Base-by-base conservation (phyloP, 2,888 invertebrate genomes). In the Tortricodes alternella region DNA sequence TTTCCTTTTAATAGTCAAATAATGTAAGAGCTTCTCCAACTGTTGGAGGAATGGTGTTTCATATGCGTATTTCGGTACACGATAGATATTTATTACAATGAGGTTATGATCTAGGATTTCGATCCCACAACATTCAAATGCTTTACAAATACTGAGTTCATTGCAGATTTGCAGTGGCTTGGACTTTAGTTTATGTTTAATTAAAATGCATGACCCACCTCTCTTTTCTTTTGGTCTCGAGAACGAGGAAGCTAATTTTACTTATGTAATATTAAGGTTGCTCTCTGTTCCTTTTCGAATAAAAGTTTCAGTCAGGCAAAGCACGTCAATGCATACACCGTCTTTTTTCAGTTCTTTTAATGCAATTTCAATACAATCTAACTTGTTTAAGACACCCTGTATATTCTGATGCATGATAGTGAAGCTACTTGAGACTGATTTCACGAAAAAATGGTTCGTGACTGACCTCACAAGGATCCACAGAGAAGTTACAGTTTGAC, bases 351-450 rank as follows among this genome's bases (percentile, higher is more conserved):
- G 2, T 5, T 46, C 46, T 8, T 21, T 46, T 34, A 46, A 34
- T 18, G 34, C 15, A 21, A 37, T 4, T 4, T 37, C 24, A 24
- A 24, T 24, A 24, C 7, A 9, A 24, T 24, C 24, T 24, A 24
- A 1, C 9, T 32, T 46, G 15, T 35, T 46, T 16, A 46, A 9
- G 2, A 35, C 15, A 16, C 23, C 46, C 19, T 35, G 34, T 35
- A 35, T 35, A 35, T 46, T 46, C 15, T 46, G 46, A 35, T 46
- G 35, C 35, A 46, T 23, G 3, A 46, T 15, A 1, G 46, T 46
- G 6, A 15, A 35, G 8, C 15, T 16, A 35, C n/a, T 15, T 32
- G 7, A 11, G 8, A 3, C 19, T 41, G 24, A 41, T 19, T 29
- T 29, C 32, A 18, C 44, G 44, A 44, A 44, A 44, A 44, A 44